These are phyloP conservation scores for Mugil cephalus DNA, from an alignment of 2,113 vertebrate species.

Conservation along the genomic window DNA sequence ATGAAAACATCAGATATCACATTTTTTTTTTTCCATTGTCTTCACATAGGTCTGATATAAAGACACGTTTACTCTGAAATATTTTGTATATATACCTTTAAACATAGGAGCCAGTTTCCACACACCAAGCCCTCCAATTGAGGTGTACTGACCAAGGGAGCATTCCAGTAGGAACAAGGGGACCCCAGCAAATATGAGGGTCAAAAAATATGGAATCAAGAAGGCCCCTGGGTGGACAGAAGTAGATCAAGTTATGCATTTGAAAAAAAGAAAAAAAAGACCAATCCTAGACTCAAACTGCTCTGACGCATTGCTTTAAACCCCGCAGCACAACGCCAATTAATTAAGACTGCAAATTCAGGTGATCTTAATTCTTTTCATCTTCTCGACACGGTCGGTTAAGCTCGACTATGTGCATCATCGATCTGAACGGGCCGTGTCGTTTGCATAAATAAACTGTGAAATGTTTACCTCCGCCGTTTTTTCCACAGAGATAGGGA, in stretches of 20 bases:
- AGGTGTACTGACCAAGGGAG: slow-evolving; percentile 95
- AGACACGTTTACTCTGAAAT: slow-evolving; percentile 1
- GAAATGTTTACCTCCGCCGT: slow-evolving; percentile 92
- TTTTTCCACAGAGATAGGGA: slow-evolving; percentile 98
- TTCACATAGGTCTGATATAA: not conserved
- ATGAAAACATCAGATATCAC: slow-evolving; percentile 4
- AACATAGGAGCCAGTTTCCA: slow-evolving; percentile 99
- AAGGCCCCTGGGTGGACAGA: slow-evolving; percentile 89
- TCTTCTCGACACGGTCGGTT: slow-evolving; percentile 38
- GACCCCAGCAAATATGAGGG: slow-evolving; percentile 96
- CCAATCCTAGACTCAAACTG: not conserved
- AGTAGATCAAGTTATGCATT: slow-evolving; percentile 53
- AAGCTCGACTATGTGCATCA: slow-evolving; percentile 21
- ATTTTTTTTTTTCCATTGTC: not conserved
- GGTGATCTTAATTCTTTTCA: slow-evolving; percentile 39
- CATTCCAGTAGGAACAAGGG: slow-evolving; percentile 96
- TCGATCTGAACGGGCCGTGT: slow-evolving; percentile 32
- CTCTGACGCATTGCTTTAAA: slow-evolving; percentile 19
- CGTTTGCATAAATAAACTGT: slow-evolving; percentile 42
- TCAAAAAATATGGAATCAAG: slow-evolving; percentile 98
- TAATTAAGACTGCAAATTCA: slow-evolving; percentile 28
- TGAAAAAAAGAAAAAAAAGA: not conserved
- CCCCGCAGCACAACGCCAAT: slow-evolving; percentile 24
- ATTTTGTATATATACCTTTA: slow-evolving; percentile 87
- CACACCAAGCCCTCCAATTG: slow-evolving; percentile 96